A percentile compares a stretch with the other conserved stretches of the same genome.
These are phyloP conservation scores for Mongoloraphidia duomilia DNA, from an alignment of 2,888 invertebrate species.

Conservation along the genomic window DNA sequence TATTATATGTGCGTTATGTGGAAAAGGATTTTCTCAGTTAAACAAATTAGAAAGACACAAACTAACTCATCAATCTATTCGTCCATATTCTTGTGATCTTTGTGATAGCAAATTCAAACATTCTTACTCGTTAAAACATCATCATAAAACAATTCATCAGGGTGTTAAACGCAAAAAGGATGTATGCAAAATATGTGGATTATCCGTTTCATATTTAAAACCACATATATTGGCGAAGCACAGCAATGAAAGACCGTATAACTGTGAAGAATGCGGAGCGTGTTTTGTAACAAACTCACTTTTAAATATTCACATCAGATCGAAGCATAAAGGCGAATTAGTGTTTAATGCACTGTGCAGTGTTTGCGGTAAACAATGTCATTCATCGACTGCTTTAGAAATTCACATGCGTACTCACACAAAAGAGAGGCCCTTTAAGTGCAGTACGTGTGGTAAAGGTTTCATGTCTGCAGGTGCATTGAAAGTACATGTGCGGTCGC, in stretches of 20 bases:
- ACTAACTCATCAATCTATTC: neutral
- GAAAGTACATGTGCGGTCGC: neutral
- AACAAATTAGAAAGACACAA: neutral
- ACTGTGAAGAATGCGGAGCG: neutral
- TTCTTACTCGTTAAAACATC: neutral
- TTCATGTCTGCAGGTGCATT: neutral
- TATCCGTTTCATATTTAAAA: neutral
- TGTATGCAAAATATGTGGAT: constrained; percentile 1
- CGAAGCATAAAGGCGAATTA: neutral
- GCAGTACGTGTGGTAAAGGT: neutral
- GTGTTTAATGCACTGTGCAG: neutral
- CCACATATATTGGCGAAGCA: too few species aligned
- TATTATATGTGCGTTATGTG: neutral
- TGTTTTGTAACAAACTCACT: neutral
- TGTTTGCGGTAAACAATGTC: neutral
- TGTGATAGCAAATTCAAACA: constrained; percentile 1
- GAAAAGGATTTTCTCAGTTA: neutral
- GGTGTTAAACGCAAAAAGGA: neutral
- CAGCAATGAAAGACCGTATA: neutral
- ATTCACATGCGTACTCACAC: neutral
- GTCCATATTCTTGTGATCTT: neutral
- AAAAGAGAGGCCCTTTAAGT: neutral
- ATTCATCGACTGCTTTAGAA: neutral
- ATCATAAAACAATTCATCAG: neutral
- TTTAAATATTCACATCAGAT: neutral